Evolutionary conservation across 2,797 vertebrate species (phyloP).

Genomic region (Danio jaintianensis): DNA sequence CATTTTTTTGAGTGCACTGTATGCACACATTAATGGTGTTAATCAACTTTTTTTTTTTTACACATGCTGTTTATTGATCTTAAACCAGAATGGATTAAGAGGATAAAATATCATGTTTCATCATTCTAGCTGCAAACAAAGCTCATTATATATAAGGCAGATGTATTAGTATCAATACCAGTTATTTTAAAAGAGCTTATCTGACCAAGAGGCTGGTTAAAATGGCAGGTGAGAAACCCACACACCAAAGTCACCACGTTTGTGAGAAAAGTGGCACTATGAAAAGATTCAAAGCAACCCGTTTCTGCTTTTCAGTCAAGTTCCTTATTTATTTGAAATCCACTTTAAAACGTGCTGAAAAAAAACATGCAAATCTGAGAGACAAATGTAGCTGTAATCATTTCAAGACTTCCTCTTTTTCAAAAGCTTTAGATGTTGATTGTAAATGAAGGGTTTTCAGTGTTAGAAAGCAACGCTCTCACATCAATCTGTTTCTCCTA

Average conservation of each 20-base stretch:
- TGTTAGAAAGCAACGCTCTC: conserved; percentile 12
- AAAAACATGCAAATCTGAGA: conserved; percentile 23
- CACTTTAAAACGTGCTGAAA: neutral
- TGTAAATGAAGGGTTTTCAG: neutral
- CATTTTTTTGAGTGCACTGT: too few relatives aligned
- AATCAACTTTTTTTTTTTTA: neutral
- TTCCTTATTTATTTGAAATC: conserved; percentile 6
- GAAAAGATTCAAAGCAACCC: neutral
- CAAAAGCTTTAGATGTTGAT: neutral
- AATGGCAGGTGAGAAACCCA: neutral
- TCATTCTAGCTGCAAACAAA: neutral
- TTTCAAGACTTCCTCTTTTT: neutral
- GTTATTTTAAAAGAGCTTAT: neutral
- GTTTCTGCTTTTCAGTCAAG: conserved; percentile 6
- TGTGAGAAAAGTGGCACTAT: neutral
- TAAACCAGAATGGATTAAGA: neutral
- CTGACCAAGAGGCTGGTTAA: neutral
- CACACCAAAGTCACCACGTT: neutral
- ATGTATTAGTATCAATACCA: neutral
- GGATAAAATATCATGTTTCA: neutral
- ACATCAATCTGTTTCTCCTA: conserved; percentile 29
- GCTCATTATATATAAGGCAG: neutral
- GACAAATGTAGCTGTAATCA: neutral
- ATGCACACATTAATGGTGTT: too few relatives aligned
- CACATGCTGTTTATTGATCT: neutral